Evolutionary conservation across 2,113 vertebrate genomes (phyloP), one percentile per base, ranked within the genome.

Genomic region (Miniopterus natalensis): DNA sequence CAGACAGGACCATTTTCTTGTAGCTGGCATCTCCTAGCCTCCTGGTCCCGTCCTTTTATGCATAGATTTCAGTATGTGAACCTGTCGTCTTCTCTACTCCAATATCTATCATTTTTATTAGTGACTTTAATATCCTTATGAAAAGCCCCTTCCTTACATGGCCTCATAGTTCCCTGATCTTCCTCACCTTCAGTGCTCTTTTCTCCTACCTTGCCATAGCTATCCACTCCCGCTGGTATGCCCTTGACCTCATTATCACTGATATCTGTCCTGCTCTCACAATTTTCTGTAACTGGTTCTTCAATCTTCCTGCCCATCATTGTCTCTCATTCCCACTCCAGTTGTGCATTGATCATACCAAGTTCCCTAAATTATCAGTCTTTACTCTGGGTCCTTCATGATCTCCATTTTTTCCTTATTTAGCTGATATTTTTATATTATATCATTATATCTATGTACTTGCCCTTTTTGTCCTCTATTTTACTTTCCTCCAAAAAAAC

Each of bases 391-490:
- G 25, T 83, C 75, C 31, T 45, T 68, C 36, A 59, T 55, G 13
- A 66, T 49, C 8, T 15, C 25, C 6, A 92, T 55, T 74, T 94
- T 93, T 84, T 79, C 27, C n/a, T 88, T 61, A 86, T 84, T 93
- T 63, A 85, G 21, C 3, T 84, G 13, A 5, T 8, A 42, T 36
- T 90, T 79, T 81, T 14, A 23, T 66, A 55, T 29, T 84, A 13
- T 2, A 49, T 47, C 20, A 78, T 85, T 93, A 27, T 40, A 92
- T 83, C 40, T 42, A 36, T 53, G 20, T 86, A 57, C 21, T 59
- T 83, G 3, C 29, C 25, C 63, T 55, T 8, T 83, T 74, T 53
- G 36, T 40, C 21, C 18, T 74, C 51, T n/a, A 57, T 45, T 92
- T 53, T 66, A 27, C 13, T 93, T 36, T 17, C 15, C 27, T 3